Evolutionary conservation across 2,113 vertebrate species (phyloP), one percentile per base, ranked within the genome.

Genomic region (Trematocara macrostoma): DNA sequence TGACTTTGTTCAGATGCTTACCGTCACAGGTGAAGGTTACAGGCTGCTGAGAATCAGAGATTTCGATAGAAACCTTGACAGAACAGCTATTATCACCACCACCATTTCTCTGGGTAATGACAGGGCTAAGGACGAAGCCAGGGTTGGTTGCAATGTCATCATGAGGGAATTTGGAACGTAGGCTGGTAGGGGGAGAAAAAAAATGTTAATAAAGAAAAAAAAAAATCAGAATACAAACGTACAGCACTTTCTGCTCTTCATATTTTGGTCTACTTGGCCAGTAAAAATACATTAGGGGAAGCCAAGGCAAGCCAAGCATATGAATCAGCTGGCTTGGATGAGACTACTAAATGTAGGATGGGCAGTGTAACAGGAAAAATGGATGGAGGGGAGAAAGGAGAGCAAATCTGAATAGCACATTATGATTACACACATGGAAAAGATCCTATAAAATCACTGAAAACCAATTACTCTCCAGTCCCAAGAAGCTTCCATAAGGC

Each of bases 21-120:
- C 98, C 98, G 89, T 99, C 98, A 35, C 99, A 99, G 2, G 99
- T 99, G 93, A 99, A 99, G 59, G 98, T 99, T 34, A 99, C 98
- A 14, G 99, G 99, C 59, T 98, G 96, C 88, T 98, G 97, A 92
- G 97, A 98, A 82, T 98, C 98, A 55, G 98, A 97, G 2, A 98
- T 99, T 94, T 99, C 98, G 85, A 99, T 99, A 64, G 98, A 99
- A 90, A 99, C 97, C 89, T 99, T 99, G 87, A 99, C 97, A n/a
- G 98, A 98, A 91, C 97, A 97, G 91, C 96, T 96, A 88, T 89
- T 97, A 94, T 99, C 98, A 23, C 97, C 97, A 64, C 84, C 96
- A 11, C 94, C 35, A 35, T 96, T 96, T 84, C 97, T 97, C 92
- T 98, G 98, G 67, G 97, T 88, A 90, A 98, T 98, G 84, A 99